phyloP scores from a whole-genome alignment of 2,113 vertebrate species.

The Sinocyclocheilus anophthalmus region DNA sequence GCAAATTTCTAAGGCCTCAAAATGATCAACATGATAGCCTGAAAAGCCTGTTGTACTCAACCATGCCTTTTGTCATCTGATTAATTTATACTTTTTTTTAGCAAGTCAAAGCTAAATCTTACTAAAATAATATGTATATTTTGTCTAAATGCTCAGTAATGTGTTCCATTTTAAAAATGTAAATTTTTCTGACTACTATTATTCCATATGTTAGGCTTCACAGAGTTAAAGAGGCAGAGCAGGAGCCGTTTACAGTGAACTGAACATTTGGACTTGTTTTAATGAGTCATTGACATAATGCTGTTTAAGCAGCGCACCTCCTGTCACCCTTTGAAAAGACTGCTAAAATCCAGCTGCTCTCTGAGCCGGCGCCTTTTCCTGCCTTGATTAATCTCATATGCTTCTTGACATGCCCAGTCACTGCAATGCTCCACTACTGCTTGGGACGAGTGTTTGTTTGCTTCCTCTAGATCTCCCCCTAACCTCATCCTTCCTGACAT shows the following conservation, averaged over 20 bases:
- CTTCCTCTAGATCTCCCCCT: neutral
- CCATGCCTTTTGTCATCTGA: neutral
- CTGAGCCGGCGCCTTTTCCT: neutral
- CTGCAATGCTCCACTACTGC: neutral
- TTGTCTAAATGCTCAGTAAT: too few species aligned
- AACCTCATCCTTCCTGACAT: neutral
- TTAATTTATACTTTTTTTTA: too few species aligned
- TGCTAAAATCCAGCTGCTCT: conserved; percentile 18
- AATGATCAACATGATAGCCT: too few species aligned
- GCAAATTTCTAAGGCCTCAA: too few species aligned
- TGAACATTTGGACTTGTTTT: conserved; percentile 22
- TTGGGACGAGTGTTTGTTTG: neutral
- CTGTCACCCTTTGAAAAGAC: neutral
- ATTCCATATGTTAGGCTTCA: neutral
- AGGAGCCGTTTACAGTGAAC: conserved; percentile 1
- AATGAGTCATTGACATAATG: conserved; percentile 25
- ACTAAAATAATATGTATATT: too few species aligned
- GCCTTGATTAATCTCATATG: conserved; percentile 15
- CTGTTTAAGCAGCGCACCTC: conserved; percentile 1
- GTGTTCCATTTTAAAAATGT: too few species aligned
- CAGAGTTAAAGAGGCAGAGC: neutral
- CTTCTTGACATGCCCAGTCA: conserved; percentile 21
- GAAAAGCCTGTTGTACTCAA: neutral
- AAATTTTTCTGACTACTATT: too few species aligned
- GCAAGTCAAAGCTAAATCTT: too few species aligned